phyloP scores from a whole-genome alignment of 2,113 vertebrate genomes.

The Syngnathus floridae region DNA sequence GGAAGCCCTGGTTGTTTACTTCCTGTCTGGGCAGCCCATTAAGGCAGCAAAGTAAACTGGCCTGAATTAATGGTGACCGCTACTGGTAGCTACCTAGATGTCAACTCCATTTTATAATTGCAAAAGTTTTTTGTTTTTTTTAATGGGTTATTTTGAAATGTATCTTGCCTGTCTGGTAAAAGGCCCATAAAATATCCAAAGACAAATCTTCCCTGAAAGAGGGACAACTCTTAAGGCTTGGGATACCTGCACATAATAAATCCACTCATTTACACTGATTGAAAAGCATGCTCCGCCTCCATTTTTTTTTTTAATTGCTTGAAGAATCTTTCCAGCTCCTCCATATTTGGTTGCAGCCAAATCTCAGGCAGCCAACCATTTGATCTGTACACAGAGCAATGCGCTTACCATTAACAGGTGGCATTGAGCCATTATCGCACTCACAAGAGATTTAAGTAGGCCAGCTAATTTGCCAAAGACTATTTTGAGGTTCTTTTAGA shows the following conservation, averaged over 20 bases:
- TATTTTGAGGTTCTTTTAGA: slow-evolving; percentile 11
- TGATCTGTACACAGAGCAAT: slow-evolving; percentile 13
- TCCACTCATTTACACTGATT: slow-evolving; percentile 3
- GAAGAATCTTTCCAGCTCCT: slow-evolving; percentile 13
- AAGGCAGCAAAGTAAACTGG: not conserved
- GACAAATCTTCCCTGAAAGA: not conserved
- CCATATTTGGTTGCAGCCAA: slow-evolving; percentile 7
- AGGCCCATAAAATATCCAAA: not conserved
- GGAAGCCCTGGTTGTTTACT: not conserved
- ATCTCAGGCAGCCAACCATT: slow-evolving; percentile 12
- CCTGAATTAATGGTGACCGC: not conserved
- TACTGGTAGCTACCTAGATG: not conserved
- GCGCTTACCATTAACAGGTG: slow-evolving; percentile 18
- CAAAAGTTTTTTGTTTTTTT: slow-evolving; percentile 9
- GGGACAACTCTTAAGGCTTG: not conserved
- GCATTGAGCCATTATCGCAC: slow-evolving; percentile 11
- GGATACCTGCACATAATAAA: slow-evolving; percentile 1
- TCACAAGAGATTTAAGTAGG: slow-evolving; percentile 20
- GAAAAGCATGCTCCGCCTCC: slow-evolving; percentile 2
- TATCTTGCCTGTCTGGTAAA: not conserved
- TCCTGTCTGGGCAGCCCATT: not conserved
- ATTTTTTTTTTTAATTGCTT: slow-evolving; percentile 13
- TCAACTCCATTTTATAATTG: not conserved
- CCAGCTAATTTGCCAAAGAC: slow-evolving; percentile 17
- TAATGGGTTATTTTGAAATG: not conserved